A percentile compares a stretch with the other conserved stretches of the same genome.
These are phyloP conservation scores for Hartigia nigra DNA, from an alignment of 2,888 invertebrate species.

Conservation along the genomic window DNA sequence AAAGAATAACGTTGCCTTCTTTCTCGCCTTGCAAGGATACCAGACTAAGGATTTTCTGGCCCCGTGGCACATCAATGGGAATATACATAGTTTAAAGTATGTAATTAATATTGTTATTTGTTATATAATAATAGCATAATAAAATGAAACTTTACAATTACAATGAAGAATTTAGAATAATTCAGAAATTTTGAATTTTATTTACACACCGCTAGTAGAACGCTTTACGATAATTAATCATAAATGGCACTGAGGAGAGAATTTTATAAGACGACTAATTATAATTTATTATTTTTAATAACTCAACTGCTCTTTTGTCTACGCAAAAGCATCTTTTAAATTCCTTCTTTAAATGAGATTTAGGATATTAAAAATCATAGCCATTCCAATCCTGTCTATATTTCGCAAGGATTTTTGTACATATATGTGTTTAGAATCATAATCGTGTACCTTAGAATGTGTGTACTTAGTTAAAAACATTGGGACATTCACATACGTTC, in stretches of 20 bases:
- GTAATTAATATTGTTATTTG: constrained; percentile 43
- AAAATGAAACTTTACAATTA: constrained; percentile 19
- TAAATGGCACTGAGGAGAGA: no score
- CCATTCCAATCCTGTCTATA: background rate
- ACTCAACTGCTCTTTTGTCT: no score
- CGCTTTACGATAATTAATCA: no score
- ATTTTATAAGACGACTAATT: no score
- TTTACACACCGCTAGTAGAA: background rate
- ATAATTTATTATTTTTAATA: no score
- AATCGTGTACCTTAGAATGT: background rate
- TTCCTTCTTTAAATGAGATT: background rate
- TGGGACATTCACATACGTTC: background rate
- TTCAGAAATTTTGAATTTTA: background rate
- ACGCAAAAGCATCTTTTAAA: no score
- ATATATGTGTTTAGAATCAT: background rate
- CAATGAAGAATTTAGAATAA: background rate
- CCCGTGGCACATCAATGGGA: background rate
- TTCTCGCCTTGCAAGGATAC: background rate
- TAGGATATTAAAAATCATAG: background rate
- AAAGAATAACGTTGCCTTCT: background rate
- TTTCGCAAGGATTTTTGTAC: background rate
- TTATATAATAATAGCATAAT: constrained; percentile 39
- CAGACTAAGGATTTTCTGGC: background rate
- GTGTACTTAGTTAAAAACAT: background rate
- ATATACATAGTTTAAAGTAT: constrained; percentile 36